Base-by-base conservation (phyloP, 2,113 vertebrate genomes). In the Neogale vison region DNA sequence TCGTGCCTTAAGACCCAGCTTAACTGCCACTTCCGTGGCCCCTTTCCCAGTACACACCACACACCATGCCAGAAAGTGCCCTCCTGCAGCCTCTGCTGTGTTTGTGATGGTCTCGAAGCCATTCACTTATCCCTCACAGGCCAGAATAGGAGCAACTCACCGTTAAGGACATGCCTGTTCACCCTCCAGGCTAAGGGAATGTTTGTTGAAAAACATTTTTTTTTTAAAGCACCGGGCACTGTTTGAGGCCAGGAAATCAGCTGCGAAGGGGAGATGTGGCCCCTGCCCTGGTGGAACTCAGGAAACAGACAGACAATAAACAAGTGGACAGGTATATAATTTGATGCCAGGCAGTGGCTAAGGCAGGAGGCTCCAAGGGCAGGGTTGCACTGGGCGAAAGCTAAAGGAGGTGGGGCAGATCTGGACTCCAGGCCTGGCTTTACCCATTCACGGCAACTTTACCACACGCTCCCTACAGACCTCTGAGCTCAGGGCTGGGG, bases 251-350 rank as follows among this genome's bases (percentile, higher is more conserved):
- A 74, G 39, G 57, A 69, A 61, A 86, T 76, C 31, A 84, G 55
- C 74, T 21, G 39, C 34, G n/a, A 88, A 71, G 0, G 31, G 81
- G 34, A 82, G 69, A 52, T 4, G 3, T 4, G 34, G 93, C 39
- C 69, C 74, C 80, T 65, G 39, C 65, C 93, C 67, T 61, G 57
- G 92, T 52, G 77, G 92, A 47, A 88, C 74, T 45, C 23, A 55
- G 89, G 59, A 88, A 45, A 90, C 47, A 81, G 59, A 31, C 93
- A 95, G 86, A 92, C 59, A 63, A 79, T 91, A 86, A 89, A 84
- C 95, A 93, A 80, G 55, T 0, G 31, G 36, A 34, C 86, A 77
- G 95, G 88, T 93, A 71, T 81, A 96, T 97, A 96, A 96, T 97
- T 90, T 98, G 93, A 95, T 50, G 95, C 82, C 59, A 17, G 34